Evolutionary conservation across 2,888 invertebrate species (phyloP), one percentile per base, ranked within the genome.

Genomic region (Diadegma fenestrale): DNA sequence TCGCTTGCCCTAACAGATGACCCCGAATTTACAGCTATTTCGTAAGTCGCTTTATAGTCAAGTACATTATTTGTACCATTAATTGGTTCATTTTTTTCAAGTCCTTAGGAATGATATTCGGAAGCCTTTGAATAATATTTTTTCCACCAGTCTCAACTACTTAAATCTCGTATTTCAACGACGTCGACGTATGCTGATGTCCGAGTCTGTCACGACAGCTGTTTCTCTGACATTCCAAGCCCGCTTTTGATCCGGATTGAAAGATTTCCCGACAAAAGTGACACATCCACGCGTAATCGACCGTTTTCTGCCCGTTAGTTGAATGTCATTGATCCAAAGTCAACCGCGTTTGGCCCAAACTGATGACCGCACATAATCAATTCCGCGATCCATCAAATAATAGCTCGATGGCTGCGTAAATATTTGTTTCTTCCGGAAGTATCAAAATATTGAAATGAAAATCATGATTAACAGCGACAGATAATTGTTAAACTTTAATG

Each of bases 191-290:
- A 43, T 63, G 61, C 68, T 26, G 48, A 68, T 76, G 17, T 12
- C n/a, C 77, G 43, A 30, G 54, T 30, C 68, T 58, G 17, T 41
- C 58, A 8, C 33, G 26, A n/a, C 68, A 51, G 61, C 68, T 68
- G 68, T 54, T 73, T 26, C 26, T 64, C 43, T 22, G 58, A 43
- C 41, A 81, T 80, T 64, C 54, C 66, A 58, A 61, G 12, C 19
- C 10, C 19, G 22, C n/a, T n/a, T 51, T 26, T 76, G 37, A 82
- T 76, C 41, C 75, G 30, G 33, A 66, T 73, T 43, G 45, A 10
- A 33, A 33, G 41, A 26, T 30, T 43, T 12, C 7, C 17, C 19
- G 7, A 64, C 7, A 12, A 45, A 41, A 64, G 17, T 76, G 37
- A 64, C 37, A 37, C 22, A 17, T 10, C 51, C 30, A 33, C 12